Base-by-base conservation (phyloP, 2,113 vertebrate species). In the Spilogale gracilis region DNA sequence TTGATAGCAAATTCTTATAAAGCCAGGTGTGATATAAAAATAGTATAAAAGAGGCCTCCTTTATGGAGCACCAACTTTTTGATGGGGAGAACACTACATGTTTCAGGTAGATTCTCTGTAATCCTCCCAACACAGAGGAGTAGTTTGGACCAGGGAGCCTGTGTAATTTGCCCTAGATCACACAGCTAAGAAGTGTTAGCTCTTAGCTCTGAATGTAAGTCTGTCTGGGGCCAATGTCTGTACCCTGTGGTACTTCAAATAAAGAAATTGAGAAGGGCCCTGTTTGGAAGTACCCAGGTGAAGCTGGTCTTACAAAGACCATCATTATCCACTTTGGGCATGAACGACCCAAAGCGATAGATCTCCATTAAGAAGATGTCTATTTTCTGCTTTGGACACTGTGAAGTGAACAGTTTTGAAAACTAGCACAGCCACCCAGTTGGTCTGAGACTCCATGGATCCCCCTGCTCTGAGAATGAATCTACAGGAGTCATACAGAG, bases 1-100 rank as follows among this genome's bases (percentile, higher is more conserved):
- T 58, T 54, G n/a, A 63, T 43, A 84, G 56, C 7, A 93, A 91
- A 92, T 78, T 89, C 25, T 60, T 95, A 23, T 61, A 69, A 94
- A 90, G 61, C 56, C 1, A 84, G 13, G 5, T 58, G 30, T 17
- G 21, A 78, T 61, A 5, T n/a, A 76, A 60, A 9, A 91, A 27
- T 11, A 61, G 2, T 45, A 87, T 10, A 38, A 87, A 87, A 95
- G 80, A 90, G 21, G 17, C 38, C 25, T 58, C 27, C 60, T 58
- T 89, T 81, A 50, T 38, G 74, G 12, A 83, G 18, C 71, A 74
- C n/a, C 74, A 92, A 54, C 12, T 73, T 86, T 90, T 67, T 94
- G 76, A 88, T 56, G 32, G n/a, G 17, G 32, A 45, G 4, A 74
- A 18, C 43, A 5, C 16, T 43, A 63, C 83, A 67, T 48, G 69